Evolutionary conservation across 2,888 invertebrate species (phyloP), one percentile per base, ranked within the genome.

Genomic region (Prosopocoilus inquinatus): DNA sequence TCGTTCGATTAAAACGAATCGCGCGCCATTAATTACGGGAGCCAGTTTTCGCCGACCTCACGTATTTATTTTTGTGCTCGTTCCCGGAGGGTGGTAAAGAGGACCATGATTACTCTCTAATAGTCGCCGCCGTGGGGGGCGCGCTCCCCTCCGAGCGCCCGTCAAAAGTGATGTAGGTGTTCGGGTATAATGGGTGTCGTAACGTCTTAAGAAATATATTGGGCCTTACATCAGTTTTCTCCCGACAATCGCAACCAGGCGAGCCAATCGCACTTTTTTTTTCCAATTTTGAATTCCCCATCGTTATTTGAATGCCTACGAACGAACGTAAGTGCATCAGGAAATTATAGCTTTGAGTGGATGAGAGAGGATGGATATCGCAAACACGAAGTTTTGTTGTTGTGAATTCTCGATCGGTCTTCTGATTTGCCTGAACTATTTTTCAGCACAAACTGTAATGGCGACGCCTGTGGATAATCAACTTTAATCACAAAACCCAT

Each of bases 151-250:
- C 55, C 50, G 62, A 57, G 60, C 46, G 48, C 44, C 60, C 60
- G 64, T 64, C 64, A 63, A 60, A 62, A 62, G 58, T 64, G 63
- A 64, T 64, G 59, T 60, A 63, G 63, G 60, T 62, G 62, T 55
- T 58, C 52, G 47, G 20, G 45, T 59, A 55, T 62, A 60, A 60
- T 62, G 50, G 55, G 53, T 58, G 60, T 54, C 53, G 54, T 54
- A 56, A 56, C 59, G 53, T 60, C 59, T 53, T 55, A 48, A 52
- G 52, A 58, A 55, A 58, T 58, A 55, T 58, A 57, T 53, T 46
- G 36, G 12, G 36, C 36, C 12, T 36, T 36, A 36, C 36, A 12
- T 12, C 12, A 11, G n/a, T 4, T n/a, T 36, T 36, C 12, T 36
- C 9, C 36, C 36, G 36, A 36, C 36, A 11, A 36, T 36, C 36